Evolutionary conservation across 2,113 vertebrate genomes (phyloP), one percentile per base, ranked within the genome.

Genomic region (Poeciliopsis prolifica): DNA sequence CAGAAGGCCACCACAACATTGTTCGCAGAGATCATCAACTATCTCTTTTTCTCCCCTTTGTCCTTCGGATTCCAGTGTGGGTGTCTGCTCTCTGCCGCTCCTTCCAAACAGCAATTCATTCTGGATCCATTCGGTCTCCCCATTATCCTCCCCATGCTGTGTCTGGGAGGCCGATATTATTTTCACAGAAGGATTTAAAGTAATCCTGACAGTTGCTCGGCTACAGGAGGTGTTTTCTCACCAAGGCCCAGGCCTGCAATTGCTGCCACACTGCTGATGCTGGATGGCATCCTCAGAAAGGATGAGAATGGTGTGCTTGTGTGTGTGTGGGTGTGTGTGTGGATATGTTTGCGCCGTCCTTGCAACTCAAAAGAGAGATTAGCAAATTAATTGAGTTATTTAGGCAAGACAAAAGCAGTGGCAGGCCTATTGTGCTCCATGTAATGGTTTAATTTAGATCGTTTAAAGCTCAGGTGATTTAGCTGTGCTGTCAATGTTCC

Each of bases 131-230:
- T 87, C 78, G 63, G 29, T 83, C 75, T 68, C 71, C 37, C 70
- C 68, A 83, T 83, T 78, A 72, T 83, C 77, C 68, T 75, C 61
- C 74, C 68, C 73, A 78, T 81, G 44, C 68, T 70, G 65, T 70
- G 82, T 86, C 81, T 87, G 76, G 60, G 29, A 82, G 79, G 70
- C 77, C 65, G 33, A 22, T 44, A 19, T 77, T 67, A 84, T 66
- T 84, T 65, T 72, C 81, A 70, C 70, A 67, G 68, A 74, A 83
- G 80, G 80, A 88, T 88, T 87, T 88, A 70, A 85, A 92, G 83
- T 89, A 87, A 89, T 90, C 89, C 86, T 86, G 85, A 87, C 84
- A 87, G 86, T 85, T 88, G 78, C 85, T 81, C 72, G 62, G 87
- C 85, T 86, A 83, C 87, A 68, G 78, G 84, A 91, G 86, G 80